Base-by-base conservation (phyloP, 2,888 invertebrate genomes). In the Pheosia gnoma region DNA sequence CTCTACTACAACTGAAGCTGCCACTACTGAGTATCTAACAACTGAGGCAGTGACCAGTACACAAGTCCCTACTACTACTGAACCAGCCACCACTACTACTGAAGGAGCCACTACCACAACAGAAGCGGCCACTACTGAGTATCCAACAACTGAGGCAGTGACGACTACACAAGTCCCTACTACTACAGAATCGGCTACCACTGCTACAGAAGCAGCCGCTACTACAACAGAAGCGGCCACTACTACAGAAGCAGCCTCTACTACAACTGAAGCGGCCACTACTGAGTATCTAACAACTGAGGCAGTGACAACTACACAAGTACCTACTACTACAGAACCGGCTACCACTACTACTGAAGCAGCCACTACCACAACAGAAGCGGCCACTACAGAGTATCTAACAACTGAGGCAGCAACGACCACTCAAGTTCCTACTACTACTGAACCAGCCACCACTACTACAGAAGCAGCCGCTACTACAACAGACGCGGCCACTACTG, bases 31-130 rank as follows among this genome's bases (percentile, higher is more conserved):
- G n/a, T n/a, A n/a, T n/a, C n/a, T n/a, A n/a, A n/a, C 59, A 1
- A 59, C 58, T 25, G 58, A 58, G 3, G 10, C 45, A 3, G 37
- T n/a, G n/a, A n/a, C n/a, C n/a, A n/a, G n/a, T n/a, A n/a, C n/a
- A n/a, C n/a, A n/a, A n/a, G n/a, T n/a, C n/a, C n/a, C n/a, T n/a
- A n/a, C n/a, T n/a, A n/a, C n/a, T n/a, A n/a, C n/a, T n/a, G n/a
- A n/a, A n/a, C n/a, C n/a, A n/a, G n/a, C 41, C 4, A 57, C 63
- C 1, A 59, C 63, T n/a, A 45, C 59, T 11, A 65, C 65, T 36
- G 43, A 61, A 8, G 57, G 47, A 0, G 11, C 60, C 0, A 61
- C 67, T 0, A 66, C 67, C 2, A 43, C 54, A 10, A 45, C 54
- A 0, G 57, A 64, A 2, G 55, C 36, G 9, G 11, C 53, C 0